phyloP scores from a whole-genome alignment of 2,113 vertebrate genomes.

The Pseudorasbora parva region DNA sequence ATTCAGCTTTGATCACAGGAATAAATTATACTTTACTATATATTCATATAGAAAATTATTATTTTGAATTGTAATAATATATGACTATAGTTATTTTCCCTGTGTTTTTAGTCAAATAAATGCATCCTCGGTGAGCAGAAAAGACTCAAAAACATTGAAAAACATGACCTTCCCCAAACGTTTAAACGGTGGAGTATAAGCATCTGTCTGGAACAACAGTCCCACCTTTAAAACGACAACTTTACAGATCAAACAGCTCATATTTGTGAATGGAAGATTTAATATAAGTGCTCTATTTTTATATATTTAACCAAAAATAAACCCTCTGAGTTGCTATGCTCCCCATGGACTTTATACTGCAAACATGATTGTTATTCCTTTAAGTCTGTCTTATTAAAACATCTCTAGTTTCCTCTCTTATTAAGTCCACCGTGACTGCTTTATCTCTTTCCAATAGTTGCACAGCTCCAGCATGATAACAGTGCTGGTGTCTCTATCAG shows the following conservation, averaged over 20 bases:
- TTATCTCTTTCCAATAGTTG: not conserved
- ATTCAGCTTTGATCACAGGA: too few species aligned
- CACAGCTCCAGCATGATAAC: not conserved
- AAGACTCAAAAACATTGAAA: not conserved
- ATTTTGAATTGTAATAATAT: too few species aligned
- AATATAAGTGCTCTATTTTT: not conserved
- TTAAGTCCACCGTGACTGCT: not conserved
- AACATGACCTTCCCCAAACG: too few species aligned
- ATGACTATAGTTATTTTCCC: too few species aligned
- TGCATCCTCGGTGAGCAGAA: not conserved
- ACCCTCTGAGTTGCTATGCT: not conserved
- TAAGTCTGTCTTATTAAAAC: not conserved
- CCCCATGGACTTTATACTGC: not conserved
- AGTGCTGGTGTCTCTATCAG: not conserved
- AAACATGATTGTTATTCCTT: not conserved
- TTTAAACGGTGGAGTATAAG: not conserved
- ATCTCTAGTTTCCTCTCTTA: not conserved
- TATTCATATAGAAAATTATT: too few species aligned
- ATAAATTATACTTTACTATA: too few species aligned
- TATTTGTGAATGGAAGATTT: not conserved
- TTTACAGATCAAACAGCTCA: not conserved
- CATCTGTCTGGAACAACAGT: not conserved
- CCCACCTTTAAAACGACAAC: not conserved
- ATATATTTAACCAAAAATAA: not conserved
- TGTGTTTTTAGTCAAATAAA: not conserved